Conservation (phyloP, 2,888 invertebrate species). For the Epistrophella euchroma region DNA sequence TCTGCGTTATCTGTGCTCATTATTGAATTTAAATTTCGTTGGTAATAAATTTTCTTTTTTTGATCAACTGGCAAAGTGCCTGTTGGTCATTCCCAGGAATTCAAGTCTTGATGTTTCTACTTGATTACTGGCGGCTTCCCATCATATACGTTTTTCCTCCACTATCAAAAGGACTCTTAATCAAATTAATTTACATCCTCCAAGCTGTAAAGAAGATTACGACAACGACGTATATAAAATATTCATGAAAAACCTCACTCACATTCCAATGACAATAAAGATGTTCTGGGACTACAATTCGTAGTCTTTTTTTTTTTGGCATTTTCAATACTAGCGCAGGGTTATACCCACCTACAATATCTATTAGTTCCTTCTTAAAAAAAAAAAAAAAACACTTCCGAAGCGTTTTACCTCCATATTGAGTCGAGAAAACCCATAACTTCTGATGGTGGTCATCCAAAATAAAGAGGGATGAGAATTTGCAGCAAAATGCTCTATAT, state of each 20-base stretch:
- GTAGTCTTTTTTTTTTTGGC: slow-evolving; percentile 34
- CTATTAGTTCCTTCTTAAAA: neutral
- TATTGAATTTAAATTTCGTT: too few species aligned
- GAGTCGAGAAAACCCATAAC: slow-evolving; percentile 17
- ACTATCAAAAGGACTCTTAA: slow-evolving; percentile 19
- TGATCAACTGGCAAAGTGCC: too few species aligned
- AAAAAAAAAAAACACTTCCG: slow-evolving; percentile 30
- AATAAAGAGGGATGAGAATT: slow-evolving; percentile 19
- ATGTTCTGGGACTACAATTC: slow-evolving; percentile 17
- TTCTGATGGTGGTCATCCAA: slow-evolving; percentile 42
- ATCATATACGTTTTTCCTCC: neutral
- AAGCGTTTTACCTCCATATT: slow-evolving; percentile 27
- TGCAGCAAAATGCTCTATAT: slow-evolving; percentile 20
- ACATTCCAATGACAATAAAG: slow-evolving; percentile 47
- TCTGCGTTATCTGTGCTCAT: too few species aligned
- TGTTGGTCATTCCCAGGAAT: too few species aligned
- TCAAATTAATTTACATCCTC: slow-evolving; percentile 66
- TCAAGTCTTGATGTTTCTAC: neutral
- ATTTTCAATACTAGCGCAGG: slow-evolving; percentile 35
- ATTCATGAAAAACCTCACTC: slow-evolving; percentile 67
- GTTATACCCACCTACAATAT: neutral
- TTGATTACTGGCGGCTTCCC: neutral
- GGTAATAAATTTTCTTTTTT: too few species aligned
- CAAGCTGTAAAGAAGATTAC: slow-evolving; percentile 32
- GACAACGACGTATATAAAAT: slow-evolving; percentile 43